Base-by-base conservation (phyloP, 2,888 invertebrate genomes). In the Drepana falcataria region DNA sequence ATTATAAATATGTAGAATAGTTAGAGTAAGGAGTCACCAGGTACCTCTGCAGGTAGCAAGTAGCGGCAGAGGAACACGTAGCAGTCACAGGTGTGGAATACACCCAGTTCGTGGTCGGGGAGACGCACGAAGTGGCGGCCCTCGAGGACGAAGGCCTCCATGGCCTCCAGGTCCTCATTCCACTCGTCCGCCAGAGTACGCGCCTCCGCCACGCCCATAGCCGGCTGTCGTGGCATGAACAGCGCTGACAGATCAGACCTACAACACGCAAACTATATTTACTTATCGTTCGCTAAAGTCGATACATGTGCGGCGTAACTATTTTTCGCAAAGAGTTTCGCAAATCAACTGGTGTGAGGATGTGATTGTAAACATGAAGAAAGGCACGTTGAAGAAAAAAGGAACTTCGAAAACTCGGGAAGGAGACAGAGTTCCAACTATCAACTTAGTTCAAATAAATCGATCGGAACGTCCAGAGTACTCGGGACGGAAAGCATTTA, bases 11-110 rank as follows among this genome's bases (percentile, higher is more conserved):
- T 21, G 21, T 21, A 21, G 21, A 21, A 21, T 21, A 21, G 21
- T 1, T 21, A 21, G 21, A 21, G 21, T 21, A 21, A 21, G 21
- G 21, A 21, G 21, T 21, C 21, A 21, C 21, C 1, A 47, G 2
- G 2, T 21, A 92, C 92, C 69, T 94, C 94, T 2, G 91, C 90
- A 0, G 95, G 94, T 70, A 98, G 94, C 93, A 98, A 97, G 83
- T 99, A 99, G 69, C 98, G 94, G 79, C 99, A 99, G 9, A 99
- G 92, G 87, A 99, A 99, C 51, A 99, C 99, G 77, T 99, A 99
- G 83, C 99, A 99, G 83, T 99, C 99, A 61, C 94, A 95, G 59
- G 96, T 97, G 87, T 98, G 94, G 91, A 99, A 99, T 37, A 93
- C 91, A 70, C 96, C 98, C 35, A 98, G 91, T 90, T 99, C 99